Percentiles rank a stretch among this genome's conserved stretches.
phyloP scores from a whole-genome alignment of 2,113 vertebrate species.

The Chionis minor region DNA sequence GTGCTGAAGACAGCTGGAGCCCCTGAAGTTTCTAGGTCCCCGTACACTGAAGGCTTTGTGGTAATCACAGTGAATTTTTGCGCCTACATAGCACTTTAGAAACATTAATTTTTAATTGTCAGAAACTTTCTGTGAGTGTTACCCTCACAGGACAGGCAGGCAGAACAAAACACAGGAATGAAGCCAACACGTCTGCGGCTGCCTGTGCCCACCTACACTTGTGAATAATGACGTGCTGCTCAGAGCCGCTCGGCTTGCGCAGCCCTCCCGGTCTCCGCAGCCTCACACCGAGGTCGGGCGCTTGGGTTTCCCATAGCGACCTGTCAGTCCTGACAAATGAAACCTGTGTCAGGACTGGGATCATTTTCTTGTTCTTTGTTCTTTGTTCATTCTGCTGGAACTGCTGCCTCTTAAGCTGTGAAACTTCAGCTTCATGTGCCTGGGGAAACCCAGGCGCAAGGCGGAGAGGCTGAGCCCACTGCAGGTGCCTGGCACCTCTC shows the following conservation, averaged over 20 bases:
- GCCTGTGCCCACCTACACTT: not conserved
- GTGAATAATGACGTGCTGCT: not conserved
- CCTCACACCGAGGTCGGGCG: too few relatives aligned
- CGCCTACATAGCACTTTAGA: not conserved
- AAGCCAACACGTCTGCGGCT: not conserved
- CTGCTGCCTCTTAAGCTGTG: not conserved
- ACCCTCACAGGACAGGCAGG: not conserved
- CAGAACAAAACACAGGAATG: not conserved
- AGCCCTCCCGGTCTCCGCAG: not conserved
- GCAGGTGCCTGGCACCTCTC: too few relatives aligned
- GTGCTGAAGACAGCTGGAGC: not conserved
- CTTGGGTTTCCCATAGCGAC: rapidly evolving
- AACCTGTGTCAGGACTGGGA: not conserved
- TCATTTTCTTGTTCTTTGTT: not conserved
- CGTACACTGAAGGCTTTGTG: not conserved
- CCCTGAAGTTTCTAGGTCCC: not conserved
- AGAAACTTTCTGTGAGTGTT: not conserved
- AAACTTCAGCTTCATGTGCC: not conserved
- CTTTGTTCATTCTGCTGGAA: not conserved
- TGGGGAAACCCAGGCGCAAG: not conserved
- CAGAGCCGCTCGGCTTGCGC: rapidly evolving
- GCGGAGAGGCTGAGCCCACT: rapidly evolving
- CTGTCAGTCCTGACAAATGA: not conserved
- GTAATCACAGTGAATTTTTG: not conserved
- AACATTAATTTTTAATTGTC: not conserved